These are phyloP conservation scores for Tautogolabrus adspersus DNA, from an alignment of 2,113 vertebrate species.

Conservation along the genomic window DNA sequence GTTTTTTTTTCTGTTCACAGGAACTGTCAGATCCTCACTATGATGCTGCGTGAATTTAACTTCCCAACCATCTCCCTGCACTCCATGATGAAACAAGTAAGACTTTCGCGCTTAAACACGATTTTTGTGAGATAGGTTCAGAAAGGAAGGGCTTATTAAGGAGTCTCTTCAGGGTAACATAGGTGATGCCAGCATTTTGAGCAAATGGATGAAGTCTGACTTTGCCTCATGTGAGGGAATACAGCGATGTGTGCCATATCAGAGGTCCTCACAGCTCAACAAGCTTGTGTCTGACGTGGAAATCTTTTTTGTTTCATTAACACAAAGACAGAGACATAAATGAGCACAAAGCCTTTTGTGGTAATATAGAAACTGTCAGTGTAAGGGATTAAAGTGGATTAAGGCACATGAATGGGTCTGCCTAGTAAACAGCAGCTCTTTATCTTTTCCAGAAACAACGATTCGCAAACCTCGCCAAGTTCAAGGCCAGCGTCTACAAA, in stretches of 20 bases:
- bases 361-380: background rate
- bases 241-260: background rate
- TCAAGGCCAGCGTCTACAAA: slow-evolving; percentile 96
- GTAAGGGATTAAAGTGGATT: slow-evolving; percentile 22
- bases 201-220: background rate
- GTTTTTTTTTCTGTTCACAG: slow-evolving; percentile 69
- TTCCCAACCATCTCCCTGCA: slow-evolving; percentile 92
- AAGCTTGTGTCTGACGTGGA: background rate
- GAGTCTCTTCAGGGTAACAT: too few species aligned
- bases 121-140: too few species aligned
- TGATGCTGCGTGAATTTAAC: slow-evolving; percentile 92
- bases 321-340: background rate
- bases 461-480: slow-evolving; percentile 93
- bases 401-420: slow-evolving; percentile 10
- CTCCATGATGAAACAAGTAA: slow-evolving; percentile 98
- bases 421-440: slow-evolving; percentile 2
- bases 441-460: slow-evolving; percentile 86
- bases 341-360: background rate
- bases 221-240: background rate
- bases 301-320: background rate
- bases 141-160: too few species aligned
- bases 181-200: too few species aligned
- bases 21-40: slow-evolving; percentile 92
- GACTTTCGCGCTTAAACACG: background rate
- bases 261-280: background rate